Conservation (phyloP, 2,888 invertebrate genomes). For the Caradrina clavipalpis region DNA sequence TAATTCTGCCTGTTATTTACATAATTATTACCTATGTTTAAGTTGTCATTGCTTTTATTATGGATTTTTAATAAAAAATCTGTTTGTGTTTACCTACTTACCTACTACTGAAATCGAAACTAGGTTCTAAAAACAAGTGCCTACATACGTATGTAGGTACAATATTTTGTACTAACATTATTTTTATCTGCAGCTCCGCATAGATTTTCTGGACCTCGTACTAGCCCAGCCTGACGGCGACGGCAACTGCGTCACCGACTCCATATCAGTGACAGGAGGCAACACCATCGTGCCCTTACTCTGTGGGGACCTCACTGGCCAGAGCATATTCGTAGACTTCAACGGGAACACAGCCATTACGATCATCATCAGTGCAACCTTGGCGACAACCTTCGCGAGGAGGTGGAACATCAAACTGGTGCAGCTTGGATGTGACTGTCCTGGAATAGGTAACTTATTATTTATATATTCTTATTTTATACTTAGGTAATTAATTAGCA, state of each 20-base stretch:
- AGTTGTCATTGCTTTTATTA: too few species aligned
- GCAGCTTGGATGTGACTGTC: constrained; percentile 94
- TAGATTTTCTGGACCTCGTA: constrained; percentile 94
- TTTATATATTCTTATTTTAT: background rate
- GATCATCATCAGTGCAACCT: constrained; percentile 92
- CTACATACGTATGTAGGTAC: too few species aligned
- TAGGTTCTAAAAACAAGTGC: too few species aligned
- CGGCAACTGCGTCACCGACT: constrained; percentile 93
- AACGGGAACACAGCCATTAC: constrained; percentile 93
- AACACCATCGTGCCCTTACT: constrained; percentile 93
- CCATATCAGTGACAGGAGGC: constrained; percentile 93
- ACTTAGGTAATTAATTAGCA: too few species aligned
- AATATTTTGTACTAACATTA: background rate
- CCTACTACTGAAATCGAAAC: too few species aligned
- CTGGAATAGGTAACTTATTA: constrained; percentile 91
- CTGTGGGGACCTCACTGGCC: constrained; percentile 95
- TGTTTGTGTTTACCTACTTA: too few species aligned
- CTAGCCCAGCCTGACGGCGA: constrained; percentile 94
- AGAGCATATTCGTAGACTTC: constrained; percentile 95
- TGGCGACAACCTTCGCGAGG: constrained; percentile 91
- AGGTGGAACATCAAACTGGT: constrained; percentile 94
- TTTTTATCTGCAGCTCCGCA: constrained; percentile 90
- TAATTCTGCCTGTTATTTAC: too few species aligned
- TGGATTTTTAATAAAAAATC: too few species aligned
- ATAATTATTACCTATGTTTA: too few species aligned